A percentile compares a stretch with the other conserved stretches of the same genome.
phyloP scores from a whole-genome alignment of 2,888 invertebrate species.

The Drepana falcataria region DNA sequence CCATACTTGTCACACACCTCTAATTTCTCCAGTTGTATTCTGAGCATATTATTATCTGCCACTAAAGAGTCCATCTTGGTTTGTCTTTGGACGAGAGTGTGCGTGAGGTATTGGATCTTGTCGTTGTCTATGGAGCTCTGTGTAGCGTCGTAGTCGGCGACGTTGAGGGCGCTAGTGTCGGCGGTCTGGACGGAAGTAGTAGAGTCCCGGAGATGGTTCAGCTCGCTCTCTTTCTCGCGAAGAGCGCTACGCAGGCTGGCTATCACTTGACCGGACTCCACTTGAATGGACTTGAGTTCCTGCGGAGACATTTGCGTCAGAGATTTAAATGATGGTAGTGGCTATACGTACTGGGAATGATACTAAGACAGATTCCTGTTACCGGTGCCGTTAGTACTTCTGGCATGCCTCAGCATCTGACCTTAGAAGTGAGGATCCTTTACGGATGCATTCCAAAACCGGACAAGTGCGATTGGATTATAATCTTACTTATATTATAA shows the following conservation, averaged over 20 bases:
- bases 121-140: constrained; percentile 49
- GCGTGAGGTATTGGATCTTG: constrained; percentile 82
- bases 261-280: constrained; percentile 54
- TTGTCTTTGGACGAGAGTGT: constrained; percentile 91
- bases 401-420: no score
- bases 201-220: constrained; percentile 38
- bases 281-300: constrained; percentile 54
- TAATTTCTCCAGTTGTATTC: constrained; percentile 89
- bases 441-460: no score
- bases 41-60: constrained; percentile 91
- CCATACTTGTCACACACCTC: constrained; percentile 72
- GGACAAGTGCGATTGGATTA: no score
- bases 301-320: constrained; percentile 13
- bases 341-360: no score
- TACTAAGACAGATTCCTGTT: no score
- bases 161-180: constrained; percentile 59
- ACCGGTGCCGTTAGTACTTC: no score
- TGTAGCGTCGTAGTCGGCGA: constrained; percentile 57
- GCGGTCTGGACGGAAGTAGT: constrained; percentile 28
- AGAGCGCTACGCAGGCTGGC: constrained; percentile 44
- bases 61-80: constrained; percentile 89
- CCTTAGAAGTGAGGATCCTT: no score
- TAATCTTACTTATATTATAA: no score
- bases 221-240: constrained; percentile 52
- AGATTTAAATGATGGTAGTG: no score